Evolutionary conservation across 2,888 invertebrate genomes (phyloP).

Genomic region (Eremobia ochroleuca): DNA sequence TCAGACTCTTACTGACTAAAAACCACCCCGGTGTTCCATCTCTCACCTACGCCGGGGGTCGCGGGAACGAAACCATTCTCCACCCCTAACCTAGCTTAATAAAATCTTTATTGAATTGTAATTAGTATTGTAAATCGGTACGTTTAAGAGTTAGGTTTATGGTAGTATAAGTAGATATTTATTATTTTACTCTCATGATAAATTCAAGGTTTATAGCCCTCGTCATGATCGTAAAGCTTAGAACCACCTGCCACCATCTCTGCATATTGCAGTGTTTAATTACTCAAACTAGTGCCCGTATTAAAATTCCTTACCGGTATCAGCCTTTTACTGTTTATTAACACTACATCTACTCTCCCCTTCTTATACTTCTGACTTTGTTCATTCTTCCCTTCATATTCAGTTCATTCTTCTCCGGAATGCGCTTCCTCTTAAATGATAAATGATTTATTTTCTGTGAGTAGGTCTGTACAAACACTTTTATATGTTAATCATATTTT

Average conservation of each 20-base stretch:
- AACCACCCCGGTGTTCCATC: too few species aligned
- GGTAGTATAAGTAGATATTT: neutral
- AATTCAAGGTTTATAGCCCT: neutral
- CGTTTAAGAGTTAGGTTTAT: neutral
- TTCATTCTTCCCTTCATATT: neutral
- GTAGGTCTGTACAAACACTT: too few species aligned
- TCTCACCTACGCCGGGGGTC: too few species aligned
- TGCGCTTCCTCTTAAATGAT: neutral
- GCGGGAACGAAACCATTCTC: too few species aligned
- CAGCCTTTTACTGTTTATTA: neutral
- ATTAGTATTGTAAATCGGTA: constrained; percentile 22
- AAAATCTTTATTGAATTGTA: neutral
- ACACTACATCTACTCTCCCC: neutral
- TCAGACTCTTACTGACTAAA: too few species aligned
- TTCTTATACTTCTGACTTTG: neutral
- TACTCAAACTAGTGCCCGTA: neutral
- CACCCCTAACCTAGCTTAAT: neutral
- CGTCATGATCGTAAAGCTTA: constrained; percentile 3
- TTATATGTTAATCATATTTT: too few species aligned
- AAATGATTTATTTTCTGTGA: too few species aligned
- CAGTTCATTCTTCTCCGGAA: neutral
- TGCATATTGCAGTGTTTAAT: constrained; percentile 9
- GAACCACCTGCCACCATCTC: constrained; percentile 4
- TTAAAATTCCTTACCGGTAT: constrained; percentile 3
- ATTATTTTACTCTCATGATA: constrained; percentile 19